phyloP scores from a whole-genome alignment of 2,113 vertebrate genomes.

The Chloroceryle aenea region DNA sequence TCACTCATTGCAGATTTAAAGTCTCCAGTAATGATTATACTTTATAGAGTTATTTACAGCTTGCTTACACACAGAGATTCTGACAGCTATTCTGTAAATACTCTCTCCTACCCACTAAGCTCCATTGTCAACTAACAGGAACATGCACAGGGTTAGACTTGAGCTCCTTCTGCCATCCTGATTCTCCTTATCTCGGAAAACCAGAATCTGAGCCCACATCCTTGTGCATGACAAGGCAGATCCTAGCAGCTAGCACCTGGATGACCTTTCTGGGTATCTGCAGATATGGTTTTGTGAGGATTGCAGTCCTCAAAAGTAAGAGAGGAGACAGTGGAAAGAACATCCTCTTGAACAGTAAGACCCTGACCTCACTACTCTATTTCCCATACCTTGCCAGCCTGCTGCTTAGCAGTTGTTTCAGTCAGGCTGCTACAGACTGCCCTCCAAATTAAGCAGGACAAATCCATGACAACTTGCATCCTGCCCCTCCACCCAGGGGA shows the following conservation, averaged over 20 bases:
- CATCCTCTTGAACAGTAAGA: not conserved
- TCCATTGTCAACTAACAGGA: constrained; percentile 35
- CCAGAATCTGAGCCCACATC: constrained; percentile 2
- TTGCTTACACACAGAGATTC: constrained; percentile 56
- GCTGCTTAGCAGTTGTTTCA: not conserved
- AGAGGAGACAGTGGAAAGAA: not conserved
- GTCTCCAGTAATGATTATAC: constrained; percentile 4
- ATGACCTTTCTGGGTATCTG: not conserved
- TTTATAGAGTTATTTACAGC: constrained; percentile 47
- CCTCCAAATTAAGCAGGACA: not conserved
- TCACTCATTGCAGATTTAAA: constrained; percentile 42
- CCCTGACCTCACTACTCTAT: not conserved
- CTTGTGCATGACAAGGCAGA: not conserved
- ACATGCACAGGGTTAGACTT: constrained; percentile 15
- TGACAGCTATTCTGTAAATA: constrained; percentile 53
- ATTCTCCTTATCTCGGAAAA: constrained; percentile 32
- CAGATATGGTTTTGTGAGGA: not conserved
- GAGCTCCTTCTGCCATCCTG: constrained; percentile 4
- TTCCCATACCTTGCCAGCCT: not conserved
- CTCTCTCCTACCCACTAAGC: constrained; percentile 32
- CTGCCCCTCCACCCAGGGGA: not conserved
- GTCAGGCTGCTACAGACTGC: not conserved
- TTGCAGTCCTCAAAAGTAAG: not conserved
- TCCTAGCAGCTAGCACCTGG: not conserved
- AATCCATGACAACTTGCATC: not conserved